Percentiles rank a stretch among this genome's conserved stretches.
Conservation (phyloP, 2,888 invertebrate genomes). For the Siphlonurus alternatus region DNA sequence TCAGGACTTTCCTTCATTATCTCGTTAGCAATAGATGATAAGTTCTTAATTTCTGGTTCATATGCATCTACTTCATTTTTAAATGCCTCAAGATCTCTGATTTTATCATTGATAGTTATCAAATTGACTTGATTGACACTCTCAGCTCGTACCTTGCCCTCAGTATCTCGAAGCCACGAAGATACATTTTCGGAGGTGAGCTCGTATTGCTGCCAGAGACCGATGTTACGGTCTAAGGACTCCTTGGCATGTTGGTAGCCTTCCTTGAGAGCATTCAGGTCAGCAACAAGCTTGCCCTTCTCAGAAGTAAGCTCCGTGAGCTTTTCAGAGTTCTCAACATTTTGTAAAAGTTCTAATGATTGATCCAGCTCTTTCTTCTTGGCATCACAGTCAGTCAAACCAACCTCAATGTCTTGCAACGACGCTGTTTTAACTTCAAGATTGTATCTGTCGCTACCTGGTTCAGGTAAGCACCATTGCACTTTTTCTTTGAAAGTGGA, state of each 20-base stretch:
- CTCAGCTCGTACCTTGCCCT: slow-evolving; percentile 55
- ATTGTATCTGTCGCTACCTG: slow-evolving; percentile 78
- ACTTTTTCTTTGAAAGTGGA: slow-evolving; percentile 73
- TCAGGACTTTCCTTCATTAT: slow-evolving; percentile 65
- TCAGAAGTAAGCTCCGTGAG: slow-evolving; percentile 48
- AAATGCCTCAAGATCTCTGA: slow-evolving; percentile 43
- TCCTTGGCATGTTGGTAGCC: slow-evolving; percentile 50
- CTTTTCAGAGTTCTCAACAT: slow-evolving; percentile 55
- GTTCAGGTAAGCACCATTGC: slow-evolving; percentile 79
- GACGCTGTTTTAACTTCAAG: slow-evolving; percentile 79
- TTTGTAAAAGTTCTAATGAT: slow-evolving; percentile 50
- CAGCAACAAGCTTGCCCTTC: slow-evolving; percentile 48
- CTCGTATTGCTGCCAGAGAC: slow-evolving; percentile 69
- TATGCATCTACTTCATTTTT: slow-evolving; percentile 46
- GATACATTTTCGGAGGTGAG: slow-evolving; percentile 52
- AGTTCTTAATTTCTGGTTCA: slow-evolving; percentile 44
- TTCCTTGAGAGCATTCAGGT: slow-evolving; percentile 50
- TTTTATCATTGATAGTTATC: slow-evolving; percentile 48
- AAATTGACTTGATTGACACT: slow-evolving; percentile 52
- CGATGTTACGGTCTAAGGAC: slow-evolving; percentile 49
- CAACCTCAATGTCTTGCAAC: slow-evolving; percentile 53
- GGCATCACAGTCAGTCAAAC: slow-evolving; percentile 49
- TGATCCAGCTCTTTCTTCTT: slow-evolving; percentile 50
- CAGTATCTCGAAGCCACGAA: slow-evolving; percentile 62
- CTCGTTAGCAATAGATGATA: slow-evolving; percentile 49